Percentiles rank a stretch among this genome's conserved stretches.
Conservation (phyloP, 2,797 vertebrate species). For the Fringilla coelebs region DNA sequence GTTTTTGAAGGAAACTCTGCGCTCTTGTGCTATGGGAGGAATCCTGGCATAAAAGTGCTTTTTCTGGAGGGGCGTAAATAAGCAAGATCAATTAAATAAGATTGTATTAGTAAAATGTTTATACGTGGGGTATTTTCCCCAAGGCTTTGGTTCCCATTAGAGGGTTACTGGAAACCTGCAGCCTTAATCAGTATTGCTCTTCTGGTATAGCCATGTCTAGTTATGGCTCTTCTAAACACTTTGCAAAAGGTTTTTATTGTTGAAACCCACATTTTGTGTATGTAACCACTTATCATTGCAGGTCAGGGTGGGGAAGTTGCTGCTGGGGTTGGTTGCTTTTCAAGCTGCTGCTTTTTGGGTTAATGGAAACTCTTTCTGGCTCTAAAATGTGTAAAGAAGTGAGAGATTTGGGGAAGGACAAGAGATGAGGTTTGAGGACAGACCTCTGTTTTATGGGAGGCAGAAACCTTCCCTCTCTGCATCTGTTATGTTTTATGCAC, state of each 20-base stretch:
- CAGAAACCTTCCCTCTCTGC: not conserved
- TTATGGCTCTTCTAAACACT: not conserved
- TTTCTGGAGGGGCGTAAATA: not conserved
- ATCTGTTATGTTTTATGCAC: not conserved
- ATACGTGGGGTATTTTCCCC: not conserved
- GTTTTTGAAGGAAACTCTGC: fast-evolving
- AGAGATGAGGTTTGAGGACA: not conserved
- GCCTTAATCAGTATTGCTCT: not conserved
- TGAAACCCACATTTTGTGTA: not conserved
- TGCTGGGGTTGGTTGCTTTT: not conserved
- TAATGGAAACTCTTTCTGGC: not conserved
- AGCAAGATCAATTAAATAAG: not conserved
- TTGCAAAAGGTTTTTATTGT: not conserved
- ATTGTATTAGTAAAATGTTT: not conserved
- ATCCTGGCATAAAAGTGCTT: not conserved
- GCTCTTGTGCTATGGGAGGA: fast-evolving
- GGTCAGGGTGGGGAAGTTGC: not conserved
- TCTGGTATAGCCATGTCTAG: not conserved
- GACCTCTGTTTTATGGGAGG: not conserved
- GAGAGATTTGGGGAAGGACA: not conserved
- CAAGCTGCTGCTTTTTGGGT: not conserved
- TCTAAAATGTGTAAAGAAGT: not conserved
- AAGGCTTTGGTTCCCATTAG: not conserved
- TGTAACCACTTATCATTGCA: not conserved
- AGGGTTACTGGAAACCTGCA: not conserved